Evolutionary conservation across 2,888 invertebrate species (phyloP).

Genomic region (Hecatera dysodea): DNA sequence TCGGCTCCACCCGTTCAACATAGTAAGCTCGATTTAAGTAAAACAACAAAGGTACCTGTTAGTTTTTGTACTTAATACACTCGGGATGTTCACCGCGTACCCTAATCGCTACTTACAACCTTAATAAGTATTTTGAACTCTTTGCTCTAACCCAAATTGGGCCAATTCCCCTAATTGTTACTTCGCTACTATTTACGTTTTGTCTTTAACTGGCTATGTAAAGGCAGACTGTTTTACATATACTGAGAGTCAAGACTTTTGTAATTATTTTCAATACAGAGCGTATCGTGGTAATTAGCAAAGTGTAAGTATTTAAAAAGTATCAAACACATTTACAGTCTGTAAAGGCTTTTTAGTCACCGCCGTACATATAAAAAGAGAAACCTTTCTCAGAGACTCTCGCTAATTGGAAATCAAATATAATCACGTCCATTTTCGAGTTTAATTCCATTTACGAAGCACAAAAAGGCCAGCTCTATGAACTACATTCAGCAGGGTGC

Average conservation of each 20-base stretch:
- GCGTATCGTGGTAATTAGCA: constrained; percentile 24
- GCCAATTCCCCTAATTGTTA: constrained; percentile 63
- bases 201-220: constrained; percentile 54
- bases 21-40: constrained; percentile 62
- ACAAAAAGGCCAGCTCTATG: constrained; percentile 57
- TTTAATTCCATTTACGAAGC: constrained; percentile 55
- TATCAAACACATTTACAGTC: constrained; percentile 16
- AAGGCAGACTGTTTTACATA: constrained; percentile 36
- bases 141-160: constrained; percentile 65
- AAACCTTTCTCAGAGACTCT: constrained; percentile 25
- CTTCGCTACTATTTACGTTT: constrained; percentile 58
- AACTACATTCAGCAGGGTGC: constrained; percentile 62
- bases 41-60: constrained; percentile 63
- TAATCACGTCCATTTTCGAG: constrained; percentile 43
- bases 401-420: constrained; percentile 46
- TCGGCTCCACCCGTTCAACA: constrained; percentile 43
- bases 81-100: constrained; percentile 61
- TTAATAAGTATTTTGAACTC: constrained; percentile 68
- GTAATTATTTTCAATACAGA: constrained; percentile 21
- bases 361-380: background rate
- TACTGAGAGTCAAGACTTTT: background rate
- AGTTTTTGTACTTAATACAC: constrained; percentile 65
- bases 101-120: constrained; percentile 65
- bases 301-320: constrained; percentile 17
- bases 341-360: constrained; percentile 18